phyloP scores from a whole-genome alignment of 2,797 vertebrate species.

The Peromyscus attwateri region DNA sequence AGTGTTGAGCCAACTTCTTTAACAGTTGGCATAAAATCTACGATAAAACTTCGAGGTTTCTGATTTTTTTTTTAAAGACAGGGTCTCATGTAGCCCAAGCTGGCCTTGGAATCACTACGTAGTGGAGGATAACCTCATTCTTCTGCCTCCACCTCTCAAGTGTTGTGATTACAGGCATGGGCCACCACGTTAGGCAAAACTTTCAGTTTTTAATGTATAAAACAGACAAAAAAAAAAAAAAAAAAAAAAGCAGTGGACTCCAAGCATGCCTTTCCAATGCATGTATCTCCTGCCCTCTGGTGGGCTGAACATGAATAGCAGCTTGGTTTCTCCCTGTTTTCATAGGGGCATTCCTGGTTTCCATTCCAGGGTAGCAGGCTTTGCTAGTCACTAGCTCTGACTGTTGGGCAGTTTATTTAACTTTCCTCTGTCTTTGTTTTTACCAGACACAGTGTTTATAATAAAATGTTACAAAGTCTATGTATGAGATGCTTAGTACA shows the following conservation, averaged over 20 bases:
- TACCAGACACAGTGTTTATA: neutral
- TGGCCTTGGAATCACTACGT: neutral
- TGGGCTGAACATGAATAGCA: conserved; percentile 30
- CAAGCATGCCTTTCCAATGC: neutral
- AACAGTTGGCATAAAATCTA: neutral
- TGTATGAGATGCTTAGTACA: neutral
- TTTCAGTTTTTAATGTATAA: neutral
- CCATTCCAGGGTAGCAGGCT: neutral
- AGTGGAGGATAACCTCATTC: neutral
- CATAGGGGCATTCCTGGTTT: neutral
- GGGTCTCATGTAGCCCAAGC: neutral
- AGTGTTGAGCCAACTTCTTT: neutral
- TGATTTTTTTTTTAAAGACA: neutral
- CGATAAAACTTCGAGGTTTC: neutral
- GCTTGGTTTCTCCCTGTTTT: neutral
- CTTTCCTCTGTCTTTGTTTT: neutral
- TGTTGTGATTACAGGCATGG: neutral
- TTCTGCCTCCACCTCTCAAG: neutral
- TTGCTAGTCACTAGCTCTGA: neutral
- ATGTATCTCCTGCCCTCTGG: conserved; percentile 63
- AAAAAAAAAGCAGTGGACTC: neutral
- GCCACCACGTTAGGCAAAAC: neutral
- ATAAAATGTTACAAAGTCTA: neutral
- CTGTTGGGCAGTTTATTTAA: neutral
- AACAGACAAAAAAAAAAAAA: neutral